These are phyloP conservation scores for Notocelia uddmanniana DNA, from an alignment of 2,888 invertebrate genomes.

Conservation along the genomic window DNA sequence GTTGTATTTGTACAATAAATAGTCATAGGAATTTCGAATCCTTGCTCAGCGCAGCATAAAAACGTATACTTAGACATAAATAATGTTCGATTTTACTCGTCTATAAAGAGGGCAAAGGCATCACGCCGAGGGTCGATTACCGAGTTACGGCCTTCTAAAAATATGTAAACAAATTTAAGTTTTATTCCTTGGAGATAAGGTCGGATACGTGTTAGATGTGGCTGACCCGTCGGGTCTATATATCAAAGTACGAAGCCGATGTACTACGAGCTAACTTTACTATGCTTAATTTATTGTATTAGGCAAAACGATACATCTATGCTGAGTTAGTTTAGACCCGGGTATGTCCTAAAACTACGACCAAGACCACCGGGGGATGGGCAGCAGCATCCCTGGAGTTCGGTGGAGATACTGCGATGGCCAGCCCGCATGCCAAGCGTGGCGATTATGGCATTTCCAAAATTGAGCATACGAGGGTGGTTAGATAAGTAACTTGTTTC, in stretches of 20 bases:
- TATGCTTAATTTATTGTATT: slow-evolving; percentile 16
- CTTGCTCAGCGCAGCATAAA: slow-evolving; percentile 24
- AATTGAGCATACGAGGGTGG: too few species aligned
- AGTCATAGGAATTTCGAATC: slow-evolving; percentile 21
- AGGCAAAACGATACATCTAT: background rate
- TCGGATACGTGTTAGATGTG: background rate
- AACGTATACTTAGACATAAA: slow-evolving; percentile 34
- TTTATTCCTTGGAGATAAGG: background rate
- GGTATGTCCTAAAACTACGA: too few species aligned
- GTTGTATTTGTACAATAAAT: background rate
- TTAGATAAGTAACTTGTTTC: too few species aligned
- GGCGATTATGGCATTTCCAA: too few species aligned
- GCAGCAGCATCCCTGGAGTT: too few species aligned
- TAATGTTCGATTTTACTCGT: slow-evolving; percentile 41
- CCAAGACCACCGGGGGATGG: too few species aligned
- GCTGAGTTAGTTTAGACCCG: too few species aligned
- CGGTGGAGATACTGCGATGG: too few species aligned
- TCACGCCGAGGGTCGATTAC: slow-evolving; percentile 39
- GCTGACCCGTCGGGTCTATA: slow-evolving; percentile 23
- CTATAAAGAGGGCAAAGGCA: slow-evolving; percentile 45
- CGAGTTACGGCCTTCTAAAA: slow-evolving; percentile 27
- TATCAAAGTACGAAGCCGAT: slow-evolving; percentile 8
- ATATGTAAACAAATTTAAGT: background rate
- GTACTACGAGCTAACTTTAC: slow-evolving; percentile 10
- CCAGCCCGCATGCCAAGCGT: too few species aligned